Conservation (phyloP, 2,113 vertebrate species). For the Eretmochelys imbricata region DNA sequence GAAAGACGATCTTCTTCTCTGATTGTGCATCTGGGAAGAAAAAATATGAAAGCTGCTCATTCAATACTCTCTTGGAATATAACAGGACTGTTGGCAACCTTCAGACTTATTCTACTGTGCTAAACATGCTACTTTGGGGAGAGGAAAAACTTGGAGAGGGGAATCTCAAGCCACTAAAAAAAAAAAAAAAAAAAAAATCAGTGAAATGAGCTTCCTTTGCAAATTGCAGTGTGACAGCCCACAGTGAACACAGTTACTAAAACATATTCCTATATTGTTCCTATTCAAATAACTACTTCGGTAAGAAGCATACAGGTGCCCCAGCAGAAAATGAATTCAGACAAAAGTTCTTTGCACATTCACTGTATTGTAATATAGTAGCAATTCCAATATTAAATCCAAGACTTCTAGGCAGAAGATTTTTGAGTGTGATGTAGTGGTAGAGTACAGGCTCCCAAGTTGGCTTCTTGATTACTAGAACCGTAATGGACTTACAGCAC, state of each 20-base stretch:
- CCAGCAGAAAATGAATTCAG: neutral
- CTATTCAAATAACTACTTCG: neutral
- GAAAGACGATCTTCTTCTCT: conserved; percentile 64
- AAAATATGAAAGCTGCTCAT: neutral
- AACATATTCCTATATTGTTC: neutral
- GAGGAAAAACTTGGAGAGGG: neutral
- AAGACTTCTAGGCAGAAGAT: neutral
- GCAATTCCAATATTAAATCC: neutral
- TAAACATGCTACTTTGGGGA: neutral
- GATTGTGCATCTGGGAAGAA: conserved; percentile 52
- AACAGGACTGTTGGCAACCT: neutral
- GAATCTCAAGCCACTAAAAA: neutral
- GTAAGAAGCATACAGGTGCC: neutral
- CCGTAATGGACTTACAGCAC: neutral
- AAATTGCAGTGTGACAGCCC: neutral
- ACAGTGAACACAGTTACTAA: neutral
- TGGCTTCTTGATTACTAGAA: neutral
- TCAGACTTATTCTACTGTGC: neutral
- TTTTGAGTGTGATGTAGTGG: neutral
- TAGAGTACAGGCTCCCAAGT: neutral
- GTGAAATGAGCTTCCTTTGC: neutral
- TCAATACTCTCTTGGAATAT: neutral
- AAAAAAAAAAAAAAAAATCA: neutral
- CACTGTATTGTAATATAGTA: neutral
- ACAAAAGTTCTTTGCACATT: neutral